phyloP scores from a whole-genome alignment of 2,797 vertebrate species.

The Psittacula derbiana region DNA sequence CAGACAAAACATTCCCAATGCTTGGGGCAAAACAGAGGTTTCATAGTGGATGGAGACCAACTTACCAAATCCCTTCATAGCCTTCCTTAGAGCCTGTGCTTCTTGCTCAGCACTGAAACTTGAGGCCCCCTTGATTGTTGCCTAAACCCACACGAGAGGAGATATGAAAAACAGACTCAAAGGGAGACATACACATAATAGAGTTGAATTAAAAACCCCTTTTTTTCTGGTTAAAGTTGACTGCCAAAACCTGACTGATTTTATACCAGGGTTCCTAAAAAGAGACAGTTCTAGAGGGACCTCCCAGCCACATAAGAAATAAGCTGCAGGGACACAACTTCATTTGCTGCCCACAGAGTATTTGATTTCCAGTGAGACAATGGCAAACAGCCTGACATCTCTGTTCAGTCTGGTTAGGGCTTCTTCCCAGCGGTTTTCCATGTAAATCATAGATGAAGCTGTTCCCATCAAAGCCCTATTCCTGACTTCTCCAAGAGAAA shows the following conservation, averaged over 20 bases:
- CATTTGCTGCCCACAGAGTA: background rate
- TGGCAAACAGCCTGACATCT: background rate
- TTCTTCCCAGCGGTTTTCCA: background rate
- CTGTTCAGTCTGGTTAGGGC: background rate
- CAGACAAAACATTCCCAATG: background rate
- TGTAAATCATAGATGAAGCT: background rate
- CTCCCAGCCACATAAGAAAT: background rate
- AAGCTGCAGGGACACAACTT: background rate
- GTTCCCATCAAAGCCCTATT: background rate
- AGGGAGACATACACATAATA: no score
- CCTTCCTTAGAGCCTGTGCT: slow-evolving; percentile 81
- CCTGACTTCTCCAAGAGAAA: background rate
- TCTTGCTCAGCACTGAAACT: slow-evolving; percentile 85
- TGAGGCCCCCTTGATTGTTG: slow-evolving; percentile 82
- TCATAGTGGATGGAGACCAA: background rate
- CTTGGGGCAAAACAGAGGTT: background rate
- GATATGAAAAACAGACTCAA: background rate
- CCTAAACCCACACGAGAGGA: slow-evolving; percentile 53
- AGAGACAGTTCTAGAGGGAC: background rate
- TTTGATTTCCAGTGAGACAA: background rate
- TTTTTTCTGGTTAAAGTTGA: background rate
- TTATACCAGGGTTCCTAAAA: background rate
- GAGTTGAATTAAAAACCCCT: fast-evolving
- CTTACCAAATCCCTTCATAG: slow-evolving; percentile 96
- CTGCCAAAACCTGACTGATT: background rate